A percentile compares a stretch with the other conserved stretches of the same genome.
Conservation (phyloP, 2,888 invertebrate genomes). For the Callimorpha dominula region DNA sequence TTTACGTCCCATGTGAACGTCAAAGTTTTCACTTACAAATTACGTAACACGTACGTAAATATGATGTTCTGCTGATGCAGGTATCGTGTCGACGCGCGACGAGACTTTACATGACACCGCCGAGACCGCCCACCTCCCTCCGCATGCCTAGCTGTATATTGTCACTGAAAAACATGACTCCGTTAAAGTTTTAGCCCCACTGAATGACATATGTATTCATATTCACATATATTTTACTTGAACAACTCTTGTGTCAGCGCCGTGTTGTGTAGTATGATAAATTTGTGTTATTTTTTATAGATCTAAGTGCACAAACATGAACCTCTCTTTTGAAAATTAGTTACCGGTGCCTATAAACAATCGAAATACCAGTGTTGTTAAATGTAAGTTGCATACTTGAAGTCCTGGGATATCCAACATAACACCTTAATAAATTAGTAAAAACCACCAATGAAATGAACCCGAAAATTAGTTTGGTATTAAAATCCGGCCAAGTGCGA, state of each 20-base stretch:
- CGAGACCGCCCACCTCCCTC: slow-evolving; percentile 46
- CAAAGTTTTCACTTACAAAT: slow-evolving; percentile 35
- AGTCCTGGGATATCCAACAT: no score
- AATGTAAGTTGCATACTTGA: no score
- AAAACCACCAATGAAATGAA: no score
- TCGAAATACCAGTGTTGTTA: no score
- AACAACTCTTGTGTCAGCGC: background rate
- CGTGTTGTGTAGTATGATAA: background rate
- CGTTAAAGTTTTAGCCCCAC: slow-evolving; percentile 27
- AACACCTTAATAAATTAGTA: no score
- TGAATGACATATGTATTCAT: slow-evolving; percentile 24
- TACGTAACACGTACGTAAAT: slow-evolving; percentile 27
- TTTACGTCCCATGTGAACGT: slow-evolving; percentile 25
- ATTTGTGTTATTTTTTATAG: background rate
- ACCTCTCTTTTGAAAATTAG: no score
- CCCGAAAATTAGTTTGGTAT: no score
- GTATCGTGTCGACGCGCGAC: slow-evolving; percentile 53
- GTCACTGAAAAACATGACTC: slow-evolving; percentile 50
- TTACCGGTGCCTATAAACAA: background rate
- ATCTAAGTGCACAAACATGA: no score
- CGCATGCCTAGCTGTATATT: slow-evolving; percentile 36
- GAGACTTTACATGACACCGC: slow-evolving; percentile 51
- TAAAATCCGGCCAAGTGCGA: no score
- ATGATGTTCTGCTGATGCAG: slow-evolving; percentile 49
- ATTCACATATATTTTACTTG: background rate